phyloP scores from a whole-genome alignment of 2,113 vertebrate species.

The Origma solitaria region DNA sequence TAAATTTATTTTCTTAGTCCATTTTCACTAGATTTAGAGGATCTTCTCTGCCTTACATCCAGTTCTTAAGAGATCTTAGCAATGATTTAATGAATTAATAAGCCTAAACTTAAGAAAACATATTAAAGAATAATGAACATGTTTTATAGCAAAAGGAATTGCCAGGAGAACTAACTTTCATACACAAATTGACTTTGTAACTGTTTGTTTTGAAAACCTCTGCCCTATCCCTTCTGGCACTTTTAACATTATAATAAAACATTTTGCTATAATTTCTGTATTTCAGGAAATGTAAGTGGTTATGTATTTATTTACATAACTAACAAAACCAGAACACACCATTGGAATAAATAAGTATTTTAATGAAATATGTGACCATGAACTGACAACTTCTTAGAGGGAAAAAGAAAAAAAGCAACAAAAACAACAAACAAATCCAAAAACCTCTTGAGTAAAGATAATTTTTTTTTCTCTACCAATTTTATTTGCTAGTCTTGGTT shows the following conservation, averaged over 20 bases:
- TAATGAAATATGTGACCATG: neutral
- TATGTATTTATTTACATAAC: constrained; percentile 4
- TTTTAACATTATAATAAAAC: neutral
- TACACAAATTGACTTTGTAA: constrained; percentile 8
- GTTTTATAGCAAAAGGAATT: constrained; percentile 25
- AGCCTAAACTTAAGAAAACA: constrained; percentile 1
- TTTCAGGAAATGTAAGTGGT: neutral
- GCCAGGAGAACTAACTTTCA: constrained; percentile 18
- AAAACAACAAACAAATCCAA: neutral
- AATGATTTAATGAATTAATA: constrained; percentile 61
- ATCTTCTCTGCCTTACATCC: neutral
- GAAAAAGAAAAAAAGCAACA: neutral
- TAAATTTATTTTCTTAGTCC: neutral
- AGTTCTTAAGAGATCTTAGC: neutral
- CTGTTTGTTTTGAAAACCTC: constrained; percentile 40
- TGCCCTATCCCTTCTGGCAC: constrained; percentile 31
- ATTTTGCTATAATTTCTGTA: neutral
- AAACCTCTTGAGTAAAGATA: neutral
- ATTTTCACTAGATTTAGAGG: neutral
- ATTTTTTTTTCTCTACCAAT: neutral
- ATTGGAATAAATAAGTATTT: neutral
- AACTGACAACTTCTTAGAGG: neutral
- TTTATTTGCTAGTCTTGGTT: neutral
- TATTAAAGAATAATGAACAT: constrained; percentile 42
- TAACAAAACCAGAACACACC: neutral